These are phyloP conservation scores for Hippocampus guttulatus DNA, from an alignment of 2,113 vertebrate genomes.

Conservation along the genomic window DNA sequence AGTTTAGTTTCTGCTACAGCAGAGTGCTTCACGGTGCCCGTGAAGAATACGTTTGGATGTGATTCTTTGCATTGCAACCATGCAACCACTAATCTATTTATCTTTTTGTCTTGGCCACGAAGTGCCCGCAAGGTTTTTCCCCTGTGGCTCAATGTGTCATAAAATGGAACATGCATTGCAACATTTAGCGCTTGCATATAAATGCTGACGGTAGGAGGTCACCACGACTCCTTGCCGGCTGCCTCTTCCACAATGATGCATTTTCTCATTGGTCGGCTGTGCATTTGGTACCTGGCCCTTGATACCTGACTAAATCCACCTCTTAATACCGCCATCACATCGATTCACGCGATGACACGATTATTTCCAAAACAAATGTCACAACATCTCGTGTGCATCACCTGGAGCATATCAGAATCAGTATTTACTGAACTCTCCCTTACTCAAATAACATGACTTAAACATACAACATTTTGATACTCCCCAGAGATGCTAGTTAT, in stretches of 20 bases:
- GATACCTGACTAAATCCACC: too few relatives aligned
- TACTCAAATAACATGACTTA: not conserved
- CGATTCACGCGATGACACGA: too few relatives aligned
- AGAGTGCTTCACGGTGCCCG: conserved; percentile 2
- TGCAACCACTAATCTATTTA: conserved; percentile 6
- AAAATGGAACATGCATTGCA: not conserved
- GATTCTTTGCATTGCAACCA: conserved; percentile 13
- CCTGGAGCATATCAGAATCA: not conserved
- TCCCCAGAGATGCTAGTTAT: too few relatives aligned
- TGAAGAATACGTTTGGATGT: conserved; percentile 13
- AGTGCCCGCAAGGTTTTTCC: conserved; percentile 11
- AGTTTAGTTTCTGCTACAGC: conserved; percentile 19
- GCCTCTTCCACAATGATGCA: not conserved
- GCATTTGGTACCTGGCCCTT: not conserved
- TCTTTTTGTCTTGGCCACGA: conserved; percentile 17
- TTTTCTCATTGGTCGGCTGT: not conserved
- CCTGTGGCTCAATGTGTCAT: not conserved
- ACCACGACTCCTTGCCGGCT: not conserved
- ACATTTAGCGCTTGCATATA: not conserved
- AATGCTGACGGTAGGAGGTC: not conserved
- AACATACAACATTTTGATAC: too few relatives aligned
- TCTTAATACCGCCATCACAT: too few relatives aligned
- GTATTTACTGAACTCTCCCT: not conserved
- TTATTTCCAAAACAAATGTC: too few relatives aligned
- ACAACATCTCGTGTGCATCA: not conserved